Evolutionary conservation across 1,140 invertebrate species (phyloP), one percentile per base, ranked within the genome.

Genomic region (Subanguina moxae): DNA sequence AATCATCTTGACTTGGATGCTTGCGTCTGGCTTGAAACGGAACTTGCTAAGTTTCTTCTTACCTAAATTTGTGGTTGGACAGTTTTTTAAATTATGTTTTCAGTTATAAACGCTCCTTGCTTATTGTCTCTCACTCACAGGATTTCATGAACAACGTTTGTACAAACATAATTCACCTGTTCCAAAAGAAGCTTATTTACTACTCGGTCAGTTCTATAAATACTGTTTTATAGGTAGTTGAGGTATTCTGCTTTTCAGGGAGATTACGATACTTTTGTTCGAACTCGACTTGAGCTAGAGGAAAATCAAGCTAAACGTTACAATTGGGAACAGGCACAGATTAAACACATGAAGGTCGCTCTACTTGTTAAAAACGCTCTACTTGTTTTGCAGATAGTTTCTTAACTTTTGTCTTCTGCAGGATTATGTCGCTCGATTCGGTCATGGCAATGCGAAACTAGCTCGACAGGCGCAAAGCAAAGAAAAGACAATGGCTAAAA

Each of bases 131-230:
- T 1, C 96, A 99, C 84, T 99, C 96, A 7, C 95, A 99, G 87
- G 96, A 99, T 88, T 99, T 99, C 83, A 86, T 99, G 67, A 99
- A 99, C 84, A 94, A 94, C 67, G 93, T 99, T 52, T 99, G 95
- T 85, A 98, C 93, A 19, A 97, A 98, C 84, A 97, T 97, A 64
- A 90, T 98, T 76, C 94, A 98, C 84, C 88, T 99, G 82, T 89
- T 92, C 80, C 90, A 94, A 81, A 91, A 91, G 76, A 89, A 91
- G 62, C 87, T 99, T 0, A 93, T 95, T 80, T 94, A 94, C 84
- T 99, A 92, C 84, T 90, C 90, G n/a, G 93, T 86, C 92, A 87
- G 86, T 61, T 61, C 23, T 23, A 13, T 58, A 25, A 13, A n/a
- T n/a, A 61, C 27, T 61, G 25, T 1, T n/a, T 19, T 15, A 61